Percentiles rank a stretch among this genome's conserved stretches.
phyloP scores from a whole-genome alignment of 2,113 vertebrate species.

The Serilophus lunatus region DNA sequence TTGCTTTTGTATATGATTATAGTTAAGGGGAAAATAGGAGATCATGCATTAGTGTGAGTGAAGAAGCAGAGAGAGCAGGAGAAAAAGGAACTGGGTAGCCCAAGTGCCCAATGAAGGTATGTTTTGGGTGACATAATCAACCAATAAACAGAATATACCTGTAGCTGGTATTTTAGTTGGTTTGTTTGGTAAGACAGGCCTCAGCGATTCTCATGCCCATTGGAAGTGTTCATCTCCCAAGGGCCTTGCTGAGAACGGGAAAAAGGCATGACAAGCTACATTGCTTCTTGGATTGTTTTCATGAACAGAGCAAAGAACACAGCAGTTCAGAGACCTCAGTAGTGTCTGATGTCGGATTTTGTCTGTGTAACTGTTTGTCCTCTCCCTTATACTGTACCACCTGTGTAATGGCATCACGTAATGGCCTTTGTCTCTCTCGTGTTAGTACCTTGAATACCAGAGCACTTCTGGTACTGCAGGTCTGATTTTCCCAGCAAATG shows the following conservation, averaged over 20 bases:
- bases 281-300: background rate
- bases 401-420: background rate
- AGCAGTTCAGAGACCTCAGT: background rate
- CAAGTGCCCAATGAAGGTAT: background rate
- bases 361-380: background rate
- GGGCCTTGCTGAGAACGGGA: background rate
- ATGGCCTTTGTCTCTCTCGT: background rate
- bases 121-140: background rate
- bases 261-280: background rate
- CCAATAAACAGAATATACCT: background rate
- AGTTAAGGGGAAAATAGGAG: background rate
- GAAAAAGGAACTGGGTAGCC: background rate
- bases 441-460: background rate
- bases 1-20: background rate
- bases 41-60: background rate
- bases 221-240: background rate
- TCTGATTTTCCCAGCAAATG: background rate
- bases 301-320: background rate
- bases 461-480: background rate
- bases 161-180: background rate
- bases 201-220: accelerated
- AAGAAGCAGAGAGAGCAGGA: background rate
- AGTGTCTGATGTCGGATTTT: background rate
- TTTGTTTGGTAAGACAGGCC: background rate
- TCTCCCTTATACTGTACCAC: background rate